phyloP scores from a whole-genome alignment of 2,888 invertebrate species.

The Ramazzottius varieornatus region DNA sequence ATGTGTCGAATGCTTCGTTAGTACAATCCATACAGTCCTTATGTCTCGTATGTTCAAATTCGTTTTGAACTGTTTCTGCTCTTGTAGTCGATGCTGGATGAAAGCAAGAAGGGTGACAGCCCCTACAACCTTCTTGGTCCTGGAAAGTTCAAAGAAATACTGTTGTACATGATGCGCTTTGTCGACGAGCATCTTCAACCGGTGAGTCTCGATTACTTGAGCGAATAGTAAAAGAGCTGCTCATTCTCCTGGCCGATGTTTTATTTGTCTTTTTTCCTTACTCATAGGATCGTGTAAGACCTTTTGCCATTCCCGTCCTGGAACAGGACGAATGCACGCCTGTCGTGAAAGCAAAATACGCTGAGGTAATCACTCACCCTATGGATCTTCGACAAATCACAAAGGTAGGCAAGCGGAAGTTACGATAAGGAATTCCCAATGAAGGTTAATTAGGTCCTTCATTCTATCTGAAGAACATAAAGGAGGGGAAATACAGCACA shows the following conservation, averaged over 20 bases:
- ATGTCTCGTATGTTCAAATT: neutral
- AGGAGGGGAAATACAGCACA: neutral
- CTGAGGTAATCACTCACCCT: constrained; percentile 55
- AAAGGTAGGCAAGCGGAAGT: too few species aligned
- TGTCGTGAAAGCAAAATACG: constrained; percentile 32
- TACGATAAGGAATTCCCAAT: constrained; percentile 5
- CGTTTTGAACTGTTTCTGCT: neutral
- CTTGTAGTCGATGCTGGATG: neutral
- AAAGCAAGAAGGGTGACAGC: neutral
- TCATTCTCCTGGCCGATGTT: neutral
- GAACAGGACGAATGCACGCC: neutral
- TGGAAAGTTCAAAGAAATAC: neutral
- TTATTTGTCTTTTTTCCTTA: neutral
- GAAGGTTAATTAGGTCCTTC: neutral
- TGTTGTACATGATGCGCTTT: constrained; percentile 1
- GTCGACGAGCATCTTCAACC: neutral
- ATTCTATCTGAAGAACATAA: neutral
- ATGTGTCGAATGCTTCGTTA: neutral
- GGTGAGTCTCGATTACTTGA: too few species aligned
- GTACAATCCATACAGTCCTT: neutral
- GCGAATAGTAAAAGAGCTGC: too few species aligned
- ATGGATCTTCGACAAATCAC: constrained; percentile 53
- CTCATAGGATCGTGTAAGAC: neutral
- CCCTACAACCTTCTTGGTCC: neutral
- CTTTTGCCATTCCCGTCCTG: neutral